These are phyloP conservation scores for Linurgus olivaceus DNA, from an alignment of 2,797 vertebrate genomes.

Conservation along the genomic window DNA sequence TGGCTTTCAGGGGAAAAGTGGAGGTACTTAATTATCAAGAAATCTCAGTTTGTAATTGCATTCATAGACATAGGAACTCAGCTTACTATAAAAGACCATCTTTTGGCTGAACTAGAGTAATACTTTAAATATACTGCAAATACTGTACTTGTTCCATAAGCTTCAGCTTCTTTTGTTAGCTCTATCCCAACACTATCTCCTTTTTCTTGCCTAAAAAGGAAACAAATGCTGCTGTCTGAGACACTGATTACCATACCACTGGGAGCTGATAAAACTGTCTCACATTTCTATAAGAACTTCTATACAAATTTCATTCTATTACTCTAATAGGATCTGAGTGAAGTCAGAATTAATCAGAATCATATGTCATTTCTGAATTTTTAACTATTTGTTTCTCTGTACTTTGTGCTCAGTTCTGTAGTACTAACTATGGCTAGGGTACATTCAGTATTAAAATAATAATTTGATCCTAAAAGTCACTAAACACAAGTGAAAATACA, in stretches of 20 bases:
- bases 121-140: not conserved
- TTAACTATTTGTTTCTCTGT: not conserved
- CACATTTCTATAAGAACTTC: not conserved
- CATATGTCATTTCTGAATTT: not conserved
- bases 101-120: not conserved
- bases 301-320: not conserved
- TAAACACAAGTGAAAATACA: not conserved
- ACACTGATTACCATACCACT: not conserved
- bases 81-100: not conserved
- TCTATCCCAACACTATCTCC: not conserved
- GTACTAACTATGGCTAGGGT: not conserved
- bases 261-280: not conserved
- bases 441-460: not conserved
- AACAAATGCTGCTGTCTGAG: not conserved
- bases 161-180: not conserved
- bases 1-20: not conserved
- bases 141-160: not conserved
- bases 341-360: not conserved
- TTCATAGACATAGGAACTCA: not conserved
- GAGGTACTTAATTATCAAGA: not conserved
- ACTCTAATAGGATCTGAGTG: not conserved
- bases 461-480: not conserved
- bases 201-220: conserved; percentile 38
- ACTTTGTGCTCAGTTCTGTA: not conserved
- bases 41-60: not conserved